These are phyloP conservation scores for Orchestes rusci DNA, from an alignment of 2,888 invertebrate genomes.

Conservation along the genomic window DNA sequence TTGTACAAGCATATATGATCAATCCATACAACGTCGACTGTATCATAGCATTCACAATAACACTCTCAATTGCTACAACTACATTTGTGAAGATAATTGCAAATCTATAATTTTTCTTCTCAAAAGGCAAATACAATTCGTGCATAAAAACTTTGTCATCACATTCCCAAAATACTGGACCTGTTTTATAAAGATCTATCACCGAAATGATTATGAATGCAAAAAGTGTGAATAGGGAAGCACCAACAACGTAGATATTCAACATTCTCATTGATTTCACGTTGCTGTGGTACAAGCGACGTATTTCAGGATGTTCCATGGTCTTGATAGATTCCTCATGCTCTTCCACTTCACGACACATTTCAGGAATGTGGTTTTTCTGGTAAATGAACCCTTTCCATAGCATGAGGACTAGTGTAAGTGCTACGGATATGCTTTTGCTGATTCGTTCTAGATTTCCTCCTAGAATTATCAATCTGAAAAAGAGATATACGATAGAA, in stretches of 20 bases:
- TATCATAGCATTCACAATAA: slow-evolving; percentile 2
- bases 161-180: slow-evolving; percentile 9
- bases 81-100: slow-evolving; percentile 5
- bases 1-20: slow-evolving; percentile 6
- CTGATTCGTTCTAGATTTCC: slow-evolving; percentile 7
- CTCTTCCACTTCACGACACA: neutral
- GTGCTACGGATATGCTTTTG: slow-evolving; percentile 5
- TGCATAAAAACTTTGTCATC: slow-evolving; percentile 10
- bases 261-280: slow-evolving; percentile 1
- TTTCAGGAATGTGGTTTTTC: slow-evolving; percentile 5
- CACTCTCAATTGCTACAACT: slow-evolving; percentile 4
- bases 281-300: neutral
- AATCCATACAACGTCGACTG: slow-evolving; percentile 8
- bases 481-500: neutral
- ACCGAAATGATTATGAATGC: slow-evolving; percentile 3
- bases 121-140: slow-evolving; percentile 10
- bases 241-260: slow-evolving; percentile 7
- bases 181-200: slow-evolving; percentile 1
- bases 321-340: neutral
- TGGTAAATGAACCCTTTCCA: slow-evolving; percentile 5
- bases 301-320: neutral
- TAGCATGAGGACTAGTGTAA: slow-evolving; percentile 6
- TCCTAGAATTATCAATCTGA: slow-evolving; percentile 1
- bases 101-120: neutral
- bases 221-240: slow-evolving; percentile 2